Evolutionary conservation across 2,888 invertebrate genomes (phyloP), one percentile per base, ranked within the genome.

Genomic region (Melanotus villosus): DNA sequence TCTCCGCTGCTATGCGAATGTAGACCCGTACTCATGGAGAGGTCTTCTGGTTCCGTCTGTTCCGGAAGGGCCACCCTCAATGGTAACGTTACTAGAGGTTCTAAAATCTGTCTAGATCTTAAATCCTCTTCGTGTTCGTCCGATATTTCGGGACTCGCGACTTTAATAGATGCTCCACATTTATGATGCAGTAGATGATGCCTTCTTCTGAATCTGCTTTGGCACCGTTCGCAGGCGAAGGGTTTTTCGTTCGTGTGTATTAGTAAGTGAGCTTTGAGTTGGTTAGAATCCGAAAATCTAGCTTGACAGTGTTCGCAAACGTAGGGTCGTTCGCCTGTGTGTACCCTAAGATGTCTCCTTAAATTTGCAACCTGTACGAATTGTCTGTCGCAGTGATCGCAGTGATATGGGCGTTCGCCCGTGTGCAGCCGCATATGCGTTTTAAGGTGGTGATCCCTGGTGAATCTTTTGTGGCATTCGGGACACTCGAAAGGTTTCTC

Each of bases 301-400:
- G 94, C 92, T 5, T 92, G 89, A 84, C 97, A 97, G 67, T 93
- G 88, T 73, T 94, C 92, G 84, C 96, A 97, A 9, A 92, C 91
- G 84, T 96, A 97, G 0, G 96, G 96, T 14, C 94, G 89, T 84
- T 97, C 96, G 1, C 96, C 96, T 0, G 97, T 97, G 84, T 97
- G 97, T 0, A 96, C 96, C 59, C 96, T 89, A 38, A 96, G 86
- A 80, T 97, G 97, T 6, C 97, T 90, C 4, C 97, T 88, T 34
- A 97, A 87, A 83, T 97, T 97, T 10, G 97, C 97, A 36, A 97
- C 96, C 84, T 97, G 97, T 34, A 97, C 96, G 84, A 97, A 97
- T 81, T 95, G 94, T 1, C 96, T 90, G 74, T 96, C 95, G 85
- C 97, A 97, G 83, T 95, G 95, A 59, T 92, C 92, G 85, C 97